phyloP scores from a whole-genome alignment of 2,113 vertebrate genomes.

The Seriola dumerili region DNA sequence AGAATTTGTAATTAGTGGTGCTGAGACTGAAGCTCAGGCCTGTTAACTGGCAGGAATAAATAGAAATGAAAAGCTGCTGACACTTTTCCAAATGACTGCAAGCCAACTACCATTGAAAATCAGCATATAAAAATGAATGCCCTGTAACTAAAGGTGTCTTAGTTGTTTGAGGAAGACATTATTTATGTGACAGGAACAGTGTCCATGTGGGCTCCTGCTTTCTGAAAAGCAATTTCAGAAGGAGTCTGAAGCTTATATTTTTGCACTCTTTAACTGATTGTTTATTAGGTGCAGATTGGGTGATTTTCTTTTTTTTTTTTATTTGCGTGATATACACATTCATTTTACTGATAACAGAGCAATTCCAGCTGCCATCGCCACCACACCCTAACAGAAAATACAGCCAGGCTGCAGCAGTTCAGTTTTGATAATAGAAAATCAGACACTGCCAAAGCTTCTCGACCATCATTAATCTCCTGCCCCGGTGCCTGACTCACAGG shows the following conservation, averaged over 20 bases:
- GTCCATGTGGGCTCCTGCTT: neutral
- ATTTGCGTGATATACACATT: conserved; percentile 73
- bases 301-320: conserved; percentile 6
- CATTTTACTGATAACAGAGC: conserved; percentile 72
- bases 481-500: conserved; percentile 57
- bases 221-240: neutral
- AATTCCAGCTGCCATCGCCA: conserved; percentile 68
- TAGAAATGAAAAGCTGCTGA: neutral
- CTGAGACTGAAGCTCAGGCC: neutral
- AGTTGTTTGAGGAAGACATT: neutral
- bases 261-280: neutral
- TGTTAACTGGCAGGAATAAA: conserved; percentile 1
- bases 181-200: neutral
- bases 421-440: conserved; percentile 81
- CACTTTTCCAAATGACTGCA: conserved; percentile 14
- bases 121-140: neutral
- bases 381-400: conserved; percentile 66
- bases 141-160: neutral
- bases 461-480: conserved; percentile 78
- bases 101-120: neutral
- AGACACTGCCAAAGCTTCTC: conserved; percentile 73
- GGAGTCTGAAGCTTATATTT: neutral
- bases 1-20: neutral
- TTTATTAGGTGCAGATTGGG: neutral
- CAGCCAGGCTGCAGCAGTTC: conserved; percentile 56